These are phyloP conservation scores for Tenthredo amoena DNA, from an alignment of 2,888 invertebrate genomes.

Conservation along the genomic window DNA sequence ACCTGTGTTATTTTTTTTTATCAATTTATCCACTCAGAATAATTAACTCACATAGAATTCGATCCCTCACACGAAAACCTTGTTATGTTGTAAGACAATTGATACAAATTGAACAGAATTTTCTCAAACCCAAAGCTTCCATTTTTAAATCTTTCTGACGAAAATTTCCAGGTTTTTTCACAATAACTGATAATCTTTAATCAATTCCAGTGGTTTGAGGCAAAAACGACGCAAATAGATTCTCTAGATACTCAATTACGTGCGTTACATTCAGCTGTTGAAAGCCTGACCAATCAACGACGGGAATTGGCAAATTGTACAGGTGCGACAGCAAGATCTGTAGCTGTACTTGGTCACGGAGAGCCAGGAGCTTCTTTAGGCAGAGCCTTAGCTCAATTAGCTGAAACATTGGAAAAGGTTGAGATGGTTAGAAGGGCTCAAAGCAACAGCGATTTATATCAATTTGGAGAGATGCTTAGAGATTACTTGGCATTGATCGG, in stretches of 20 bases:
- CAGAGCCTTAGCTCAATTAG: conserved; percentile 92
- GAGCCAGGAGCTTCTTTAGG: conserved; percentile 96
- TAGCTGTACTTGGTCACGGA: conserved; percentile 93
- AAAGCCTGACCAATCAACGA: conserved; percentile 91
- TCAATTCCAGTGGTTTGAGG: conserved; percentile 96
- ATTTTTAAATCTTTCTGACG: neutral
- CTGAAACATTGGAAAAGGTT: conserved; percentile 87
- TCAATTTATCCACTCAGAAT: neutral
- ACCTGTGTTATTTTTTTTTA: neutral
- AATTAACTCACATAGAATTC: neutral
- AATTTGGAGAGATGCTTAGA: conserved; percentile 95
- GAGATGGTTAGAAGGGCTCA: conserved; percentile 94
- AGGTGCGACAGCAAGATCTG: conserved; percentile 91
- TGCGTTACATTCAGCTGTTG: conserved; percentile 92
- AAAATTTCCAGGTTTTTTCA: neutral
- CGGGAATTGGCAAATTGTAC: conserved; percentile 90
- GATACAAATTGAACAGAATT: neutral
- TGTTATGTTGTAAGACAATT: neutral
- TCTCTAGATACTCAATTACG: conserved; percentile 93
- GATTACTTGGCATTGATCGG: conserved; percentile 96
- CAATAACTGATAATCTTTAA: neutral
- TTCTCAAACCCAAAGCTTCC: neutral
- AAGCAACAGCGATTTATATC: conserved; percentile 96
- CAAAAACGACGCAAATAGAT: conserved; percentile 95
- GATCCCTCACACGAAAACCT: neutral